A percentile compares a stretch with the other conserved stretches of the same genome.
Evolutionary conservation across 2,113 vertebrate species (phyloP).

Genomic region (Mungos mungo): DNA sequence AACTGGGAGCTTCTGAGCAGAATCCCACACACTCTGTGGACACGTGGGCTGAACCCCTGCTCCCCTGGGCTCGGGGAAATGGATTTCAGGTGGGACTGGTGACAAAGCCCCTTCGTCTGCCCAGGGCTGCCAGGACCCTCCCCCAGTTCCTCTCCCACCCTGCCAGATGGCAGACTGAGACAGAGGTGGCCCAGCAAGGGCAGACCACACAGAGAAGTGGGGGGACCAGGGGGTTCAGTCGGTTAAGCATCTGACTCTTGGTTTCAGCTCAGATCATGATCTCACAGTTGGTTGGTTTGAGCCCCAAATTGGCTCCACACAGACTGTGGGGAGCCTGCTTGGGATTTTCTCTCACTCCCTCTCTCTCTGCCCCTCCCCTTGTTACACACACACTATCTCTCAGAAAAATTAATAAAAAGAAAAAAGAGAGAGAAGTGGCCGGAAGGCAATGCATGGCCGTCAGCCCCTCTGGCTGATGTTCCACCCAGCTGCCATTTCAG

Average conservation of each 20-base stretch:
- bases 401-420: too few species aligned
- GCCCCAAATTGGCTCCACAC: too few species aligned
- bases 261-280: too few species aligned
- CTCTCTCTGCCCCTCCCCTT: too few species aligned
- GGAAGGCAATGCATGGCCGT: neutral
- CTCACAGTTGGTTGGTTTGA: too few species aligned
- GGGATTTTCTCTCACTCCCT: too few species aligned
- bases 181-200: neutral
- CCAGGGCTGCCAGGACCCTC: neutral
- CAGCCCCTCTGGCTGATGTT: neutral
- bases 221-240: too few species aligned
- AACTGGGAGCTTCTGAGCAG: neutral
- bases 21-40: neutral
- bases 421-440: neutral
- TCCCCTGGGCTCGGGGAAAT: neutral
- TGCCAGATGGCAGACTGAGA: neutral
- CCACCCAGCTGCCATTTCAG: neutral
- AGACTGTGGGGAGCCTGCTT: too few species aligned
- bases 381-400: too few species aligned
- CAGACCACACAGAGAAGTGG: neutral
- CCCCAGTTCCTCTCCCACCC: neutral
- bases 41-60: neutral
- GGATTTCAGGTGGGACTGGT: neutral
- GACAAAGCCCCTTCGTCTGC: neutral
- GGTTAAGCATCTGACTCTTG: too few species aligned